Evolutionary conservation across 2,888 invertebrate species (phyloP).

Genomic region (Gonocerus acuteangulatus): DNA sequence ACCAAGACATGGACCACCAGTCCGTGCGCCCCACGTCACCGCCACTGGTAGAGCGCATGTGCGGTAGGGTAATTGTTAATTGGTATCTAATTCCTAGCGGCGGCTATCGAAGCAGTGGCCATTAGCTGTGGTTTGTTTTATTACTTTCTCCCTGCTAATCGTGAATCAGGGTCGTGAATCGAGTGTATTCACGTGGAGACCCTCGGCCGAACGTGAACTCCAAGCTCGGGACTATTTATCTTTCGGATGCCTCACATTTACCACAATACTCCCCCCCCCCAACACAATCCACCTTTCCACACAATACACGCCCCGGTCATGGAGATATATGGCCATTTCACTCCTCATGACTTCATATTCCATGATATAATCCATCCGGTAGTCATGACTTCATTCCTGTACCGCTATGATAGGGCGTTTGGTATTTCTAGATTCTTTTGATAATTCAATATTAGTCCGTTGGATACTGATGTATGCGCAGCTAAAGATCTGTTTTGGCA

Average conservation of each 20-base stretch:
- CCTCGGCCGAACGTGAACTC: background rate
- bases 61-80: no score
- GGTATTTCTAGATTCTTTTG: no score
- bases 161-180: conserved; percentile 18
- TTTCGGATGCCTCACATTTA: background rate
- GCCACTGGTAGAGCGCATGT: no score
- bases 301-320: background rate
- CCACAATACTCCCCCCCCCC: background rate
- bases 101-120: background rate
- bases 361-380: background rate
- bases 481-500: no score
- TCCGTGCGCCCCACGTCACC: no score
- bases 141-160: conserved; percentile 2
- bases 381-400: no score
- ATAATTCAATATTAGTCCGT: no score
- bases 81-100: no score
- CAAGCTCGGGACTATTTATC: background rate
- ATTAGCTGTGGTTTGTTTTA: background rate
- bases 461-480: no score
- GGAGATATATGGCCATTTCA: background rate
- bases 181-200: background rate
- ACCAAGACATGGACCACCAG: no score
- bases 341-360: background rate
- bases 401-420: no score
- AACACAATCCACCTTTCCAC: background rate